Conservation (phyloP, 2,113 vertebrate species). For the Pogonocichla stellata region DNA sequence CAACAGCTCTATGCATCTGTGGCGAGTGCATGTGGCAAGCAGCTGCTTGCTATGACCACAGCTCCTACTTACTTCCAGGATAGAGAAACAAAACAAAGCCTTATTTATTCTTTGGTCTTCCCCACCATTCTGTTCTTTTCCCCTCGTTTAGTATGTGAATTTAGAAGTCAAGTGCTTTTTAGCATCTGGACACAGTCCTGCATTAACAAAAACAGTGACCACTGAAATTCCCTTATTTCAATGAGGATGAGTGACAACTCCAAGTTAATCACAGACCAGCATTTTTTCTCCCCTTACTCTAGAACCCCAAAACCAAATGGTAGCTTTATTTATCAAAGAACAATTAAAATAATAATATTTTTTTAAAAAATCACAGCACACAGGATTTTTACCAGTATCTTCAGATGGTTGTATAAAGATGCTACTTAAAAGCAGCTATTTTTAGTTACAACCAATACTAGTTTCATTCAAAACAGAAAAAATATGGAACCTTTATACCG, state of each 20-base stretch:
- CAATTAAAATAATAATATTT: not conserved
- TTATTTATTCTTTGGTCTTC: not conserved
- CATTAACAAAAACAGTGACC: not conserved
- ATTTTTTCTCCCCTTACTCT: not conserved
- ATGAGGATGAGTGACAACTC: not conserved
- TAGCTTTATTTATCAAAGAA: not conserved
- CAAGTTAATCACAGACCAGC: not conserved
- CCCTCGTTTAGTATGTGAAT: not conserved
- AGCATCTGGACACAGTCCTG: not conserved
- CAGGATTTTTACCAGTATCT: not conserved
- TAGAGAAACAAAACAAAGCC: not conserved
- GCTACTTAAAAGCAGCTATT: not conserved
- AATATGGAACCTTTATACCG: not conserved
- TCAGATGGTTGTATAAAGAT: not conserved
- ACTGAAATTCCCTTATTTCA: not conserved
- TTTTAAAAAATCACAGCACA: accelerated
- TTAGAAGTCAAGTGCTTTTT: not conserved
- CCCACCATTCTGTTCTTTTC: accelerated
- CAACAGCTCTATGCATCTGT: not conserved
- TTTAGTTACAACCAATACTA: not conserved
- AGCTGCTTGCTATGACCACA: not conserved
- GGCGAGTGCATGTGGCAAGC: not conserved
- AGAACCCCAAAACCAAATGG: not conserved
- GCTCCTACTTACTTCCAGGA: not conserved
- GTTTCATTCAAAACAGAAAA: not conserved